Percentiles rank a stretch among this genome's conserved stretches.
These are phyloP conservation scores for Penaeus vannamei DNA, from an alignment of 1,140 invertebrate species.

Conservation along the genomic window DNA sequence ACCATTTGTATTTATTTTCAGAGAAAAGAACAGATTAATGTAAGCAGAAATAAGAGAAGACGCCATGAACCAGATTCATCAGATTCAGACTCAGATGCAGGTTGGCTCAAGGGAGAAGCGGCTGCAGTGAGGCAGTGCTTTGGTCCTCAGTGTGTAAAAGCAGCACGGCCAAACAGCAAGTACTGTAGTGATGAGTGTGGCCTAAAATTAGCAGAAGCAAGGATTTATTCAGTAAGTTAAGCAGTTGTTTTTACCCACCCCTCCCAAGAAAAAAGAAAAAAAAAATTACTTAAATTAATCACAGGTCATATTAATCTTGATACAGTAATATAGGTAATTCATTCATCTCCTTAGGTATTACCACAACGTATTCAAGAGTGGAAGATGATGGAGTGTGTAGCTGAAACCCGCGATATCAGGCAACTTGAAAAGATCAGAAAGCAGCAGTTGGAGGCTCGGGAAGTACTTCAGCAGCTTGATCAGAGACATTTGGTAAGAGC, in stretches of 20 bases:
- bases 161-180: constrained; percentile 87
- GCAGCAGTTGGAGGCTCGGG: constrained; percentile 83
- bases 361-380: constrained; percentile 96
- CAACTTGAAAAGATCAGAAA: constrained; percentile 86
- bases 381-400: constrained; percentile 88
- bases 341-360: constrained; percentile 77
- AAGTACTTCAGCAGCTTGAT: constrained; percentile 73
- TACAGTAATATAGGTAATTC: not conserved
- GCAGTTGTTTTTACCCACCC: constrained; percentile 37
- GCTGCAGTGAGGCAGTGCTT: constrained; percentile 82
- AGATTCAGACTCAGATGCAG: constrained; percentile 53
- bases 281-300: not conserved
- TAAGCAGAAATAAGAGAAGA: constrained; percentile 39
- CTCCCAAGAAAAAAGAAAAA: no score
- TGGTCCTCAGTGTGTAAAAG: constrained; percentile 87
- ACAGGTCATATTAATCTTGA: not conserved
- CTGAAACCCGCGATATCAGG: constrained; percentile 89
- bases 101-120: constrained; percentile 17
- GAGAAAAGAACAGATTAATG: constrained; percentile 49
- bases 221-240: constrained; percentile 82
- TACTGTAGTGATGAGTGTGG: constrained; percentile 97
- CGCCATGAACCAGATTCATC: constrained; percentile 45
- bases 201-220: constrained; percentile 87
- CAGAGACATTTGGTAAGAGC: constrained; percentile 41
- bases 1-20: not conserved